Evolutionary conservation across 2,888 invertebrate genomes (phyloP).

Genomic region (Seira sanloemensis): DNA sequence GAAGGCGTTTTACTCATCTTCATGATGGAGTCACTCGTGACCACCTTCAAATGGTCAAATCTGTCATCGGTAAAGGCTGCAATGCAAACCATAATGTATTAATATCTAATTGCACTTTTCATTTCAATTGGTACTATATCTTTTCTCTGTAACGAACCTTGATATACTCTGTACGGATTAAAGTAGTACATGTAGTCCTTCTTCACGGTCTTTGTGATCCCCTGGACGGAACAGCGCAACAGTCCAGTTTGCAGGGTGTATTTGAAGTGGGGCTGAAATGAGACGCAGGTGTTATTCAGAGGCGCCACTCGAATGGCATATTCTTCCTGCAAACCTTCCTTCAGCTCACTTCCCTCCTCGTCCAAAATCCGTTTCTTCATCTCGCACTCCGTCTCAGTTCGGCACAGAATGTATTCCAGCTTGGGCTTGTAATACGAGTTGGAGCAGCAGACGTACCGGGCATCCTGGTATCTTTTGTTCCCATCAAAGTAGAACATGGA

Average conservation of each 20-base stretch:
- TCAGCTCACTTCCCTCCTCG: conserved; percentile 43
- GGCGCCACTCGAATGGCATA: conserved; percentile 40
- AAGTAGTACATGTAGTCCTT: conserved; percentile 65
- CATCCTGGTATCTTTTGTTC: conserved; percentile 66
- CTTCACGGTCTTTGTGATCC: conserved; percentile 44
- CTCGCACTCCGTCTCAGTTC: conserved; percentile 65
- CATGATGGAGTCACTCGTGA: conserved; percentile 66
- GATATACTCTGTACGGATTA: conserved; percentile 66
- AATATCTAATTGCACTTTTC: background rate
- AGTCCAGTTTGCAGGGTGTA: conserved; percentile 64
- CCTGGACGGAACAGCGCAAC: conserved; percentile 62
- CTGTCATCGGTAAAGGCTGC: conserved; percentile 64
- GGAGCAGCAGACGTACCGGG: conserved; percentile 63
- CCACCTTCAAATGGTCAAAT: conserved; percentile 63
- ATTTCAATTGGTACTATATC: background rate
- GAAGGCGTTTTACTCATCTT: conserved; percentile 68
- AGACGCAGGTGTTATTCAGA: conserved; percentile 57
- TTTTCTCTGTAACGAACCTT: conserved; percentile 56
- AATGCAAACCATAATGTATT: no score
- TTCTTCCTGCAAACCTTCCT: conserved; percentile 50
- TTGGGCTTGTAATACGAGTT: conserved; percentile 68
- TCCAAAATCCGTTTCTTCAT: conserved; percentile 62
- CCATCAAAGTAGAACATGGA: conserved; percentile 66
- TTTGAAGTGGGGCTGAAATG: conserved; percentile 63
- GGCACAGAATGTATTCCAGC: conserved; percentile 62